phyloP scores from a whole-genome alignment of 2,797 vertebrate genomes.

The Allochrocebus solatus region DNA sequence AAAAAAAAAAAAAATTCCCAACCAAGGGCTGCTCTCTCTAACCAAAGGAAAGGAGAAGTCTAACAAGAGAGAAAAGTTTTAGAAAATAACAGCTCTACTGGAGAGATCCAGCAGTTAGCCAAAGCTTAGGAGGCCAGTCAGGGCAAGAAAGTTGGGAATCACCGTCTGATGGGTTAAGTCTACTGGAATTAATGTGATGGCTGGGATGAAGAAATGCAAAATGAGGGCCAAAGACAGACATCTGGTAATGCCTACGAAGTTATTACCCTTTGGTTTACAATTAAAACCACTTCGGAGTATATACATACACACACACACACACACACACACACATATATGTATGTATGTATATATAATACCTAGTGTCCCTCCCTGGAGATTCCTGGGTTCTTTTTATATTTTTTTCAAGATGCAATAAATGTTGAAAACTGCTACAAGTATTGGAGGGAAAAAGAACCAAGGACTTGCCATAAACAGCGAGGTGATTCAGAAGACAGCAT shows the following conservation, averaged over 20 bases:
- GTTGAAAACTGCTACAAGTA: background rate
- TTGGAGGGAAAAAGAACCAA: background rate
- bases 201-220: background rate
- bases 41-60: background rate
- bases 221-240: background rate
- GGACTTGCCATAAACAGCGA: background rate
- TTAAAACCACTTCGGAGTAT: background rate
- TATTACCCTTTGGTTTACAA: background rate
- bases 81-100: background rate
- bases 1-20: background rate
- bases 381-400: background rate
- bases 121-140: background rate
- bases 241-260: background rate
- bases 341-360: background rate
- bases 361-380: background rate
- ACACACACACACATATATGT: too few relatives aligned
- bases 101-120: background rate
- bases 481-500: background rate
- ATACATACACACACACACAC: too few relatives aligned
- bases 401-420: background rate
- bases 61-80: background rate
- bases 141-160: background rate
- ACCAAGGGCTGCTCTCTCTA: background rate
- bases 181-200: background rate
- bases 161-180: background rate